These are phyloP conservation scores for Borostomias antarcticus DNA, from an alignment of 2,797 vertebrate species.

Conservation along the genomic window DNA sequence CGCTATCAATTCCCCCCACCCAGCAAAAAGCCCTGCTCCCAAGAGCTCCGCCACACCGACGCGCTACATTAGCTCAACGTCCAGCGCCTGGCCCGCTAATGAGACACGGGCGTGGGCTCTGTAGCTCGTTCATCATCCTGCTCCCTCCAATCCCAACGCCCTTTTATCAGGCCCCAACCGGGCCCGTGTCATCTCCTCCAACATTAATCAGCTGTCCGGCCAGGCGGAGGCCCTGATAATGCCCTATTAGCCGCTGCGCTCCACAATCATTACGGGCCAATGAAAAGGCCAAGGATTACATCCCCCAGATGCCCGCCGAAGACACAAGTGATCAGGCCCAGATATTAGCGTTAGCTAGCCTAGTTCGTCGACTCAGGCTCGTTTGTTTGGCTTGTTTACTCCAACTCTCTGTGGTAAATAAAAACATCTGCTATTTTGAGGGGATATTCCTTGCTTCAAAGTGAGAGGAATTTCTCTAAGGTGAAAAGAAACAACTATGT, in stretches of 20 bases:
- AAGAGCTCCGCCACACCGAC: slow-evolving; percentile 32
- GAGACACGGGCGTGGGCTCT: slow-evolving; percentile 58
- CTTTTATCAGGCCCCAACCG: slow-evolving; percentile 59
- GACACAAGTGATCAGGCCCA: slow-evolving; percentile 16
- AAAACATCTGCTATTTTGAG: neutral
- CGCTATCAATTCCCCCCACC: slow-evolving; percentile 13
- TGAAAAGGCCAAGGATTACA: slow-evolving; percentile 70
- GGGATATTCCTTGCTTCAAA: slow-evolving; percentile 6
- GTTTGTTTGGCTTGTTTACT: slow-evolving; percentile 38
- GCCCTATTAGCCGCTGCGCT: slow-evolving; percentile 64
- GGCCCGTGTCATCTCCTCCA: slow-evolving; percentile 53
- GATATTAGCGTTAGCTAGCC: slow-evolving; percentile 36
- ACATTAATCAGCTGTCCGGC: slow-evolving; percentile 70
- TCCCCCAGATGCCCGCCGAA: slow-evolving; percentile 14
- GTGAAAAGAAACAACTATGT: neutral
- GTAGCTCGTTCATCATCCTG: slow-evolving; percentile 71
- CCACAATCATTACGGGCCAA: slow-evolving; percentile 63
- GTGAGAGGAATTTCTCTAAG: neutral
- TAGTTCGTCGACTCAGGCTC: slow-evolving; percentile 20
- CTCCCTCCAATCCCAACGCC: slow-evolving; percentile 53
- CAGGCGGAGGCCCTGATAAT: slow-evolving; percentile 64
- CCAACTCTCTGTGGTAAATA: slow-evolving; percentile 20
- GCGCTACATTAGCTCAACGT: slow-evolving; percentile 64
- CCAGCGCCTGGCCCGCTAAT: slow-evolving; percentile 58
- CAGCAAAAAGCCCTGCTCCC: slow-evolving; percentile 10